Conservation (phyloP, 2,888 invertebrate species). For the Sisyra terminalis region DNA sequence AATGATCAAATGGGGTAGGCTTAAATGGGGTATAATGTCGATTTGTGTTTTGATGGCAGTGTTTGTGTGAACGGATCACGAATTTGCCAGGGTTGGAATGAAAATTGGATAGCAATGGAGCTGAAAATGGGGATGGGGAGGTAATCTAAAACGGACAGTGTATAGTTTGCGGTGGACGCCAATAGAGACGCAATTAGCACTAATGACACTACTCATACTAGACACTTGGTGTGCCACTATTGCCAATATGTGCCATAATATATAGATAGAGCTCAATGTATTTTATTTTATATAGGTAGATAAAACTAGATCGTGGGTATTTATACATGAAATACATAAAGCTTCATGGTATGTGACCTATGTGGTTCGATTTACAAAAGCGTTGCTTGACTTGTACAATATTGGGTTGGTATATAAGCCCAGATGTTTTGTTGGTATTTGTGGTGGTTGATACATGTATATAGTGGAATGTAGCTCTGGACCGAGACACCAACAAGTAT, state of each 20-base stretch:
- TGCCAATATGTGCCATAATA: not conserved
- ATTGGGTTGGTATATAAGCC: no score
- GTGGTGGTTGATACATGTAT: no score
- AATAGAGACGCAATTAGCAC: conserved; percentile 8
- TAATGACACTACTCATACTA: conserved; percentile 7
- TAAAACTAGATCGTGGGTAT: not conserved
- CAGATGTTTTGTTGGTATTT: no score
- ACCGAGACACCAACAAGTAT: no score
- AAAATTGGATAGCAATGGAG: not conserved
- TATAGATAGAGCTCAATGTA: not conserved
- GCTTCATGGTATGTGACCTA: not conserved
- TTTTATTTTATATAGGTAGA: not conserved
- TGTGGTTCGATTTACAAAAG: no score
- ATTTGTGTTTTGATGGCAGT: not conserved
- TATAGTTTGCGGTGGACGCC: conserved; percentile 8
- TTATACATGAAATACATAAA: not conserved
- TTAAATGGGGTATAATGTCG: not conserved
- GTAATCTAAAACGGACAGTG: conserved; percentile 5
- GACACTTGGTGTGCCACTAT: conserved; percentile 2
- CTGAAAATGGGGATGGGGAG: not conserved
- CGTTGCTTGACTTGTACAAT: no score
- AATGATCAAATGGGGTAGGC: no score
- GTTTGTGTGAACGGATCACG: not conserved
- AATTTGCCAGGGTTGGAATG: not conserved
- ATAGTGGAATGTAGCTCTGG: no score